Percentiles rank a stretch among this genome's conserved stretches.
These are phyloP conservation scores for Tipula lateralis DNA, from an alignment of 2,888 invertebrate species.

Conservation along the genomic window DNA sequence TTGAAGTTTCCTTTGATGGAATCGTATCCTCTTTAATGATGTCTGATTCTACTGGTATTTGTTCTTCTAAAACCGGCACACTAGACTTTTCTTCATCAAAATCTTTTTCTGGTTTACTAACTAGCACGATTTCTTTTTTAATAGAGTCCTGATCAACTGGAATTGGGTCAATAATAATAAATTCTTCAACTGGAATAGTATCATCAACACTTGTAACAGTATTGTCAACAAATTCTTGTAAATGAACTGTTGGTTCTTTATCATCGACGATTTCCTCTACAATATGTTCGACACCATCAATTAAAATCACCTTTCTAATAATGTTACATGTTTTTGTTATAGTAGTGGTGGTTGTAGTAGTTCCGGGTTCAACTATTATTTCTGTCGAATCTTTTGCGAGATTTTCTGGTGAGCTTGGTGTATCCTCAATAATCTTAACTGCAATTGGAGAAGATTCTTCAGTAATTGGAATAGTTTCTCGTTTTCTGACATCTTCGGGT, in stretches of 20 bases:
- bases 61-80: too few relatives aligned
- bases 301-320: slow-evolving; percentile 68
- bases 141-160: too few relatives aligned
- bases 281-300: slow-evolving; percentile 78
- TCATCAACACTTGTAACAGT: too few relatives aligned
- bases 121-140: too few relatives aligned
- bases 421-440: not conserved
- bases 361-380: not conserved
- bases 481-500: not conserved
- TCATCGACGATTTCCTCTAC: slow-evolving; percentile 77
- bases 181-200: too few relatives aligned
- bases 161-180: too few relatives aligned
- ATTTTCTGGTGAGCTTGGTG: not conserved
- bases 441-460: not conserved
- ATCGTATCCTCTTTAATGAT: too few relatives aligned
- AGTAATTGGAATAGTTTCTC: not conserved
- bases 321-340: slow-evolving; percentile 71
- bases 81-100: too few relatives aligned
- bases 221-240: not conserved
- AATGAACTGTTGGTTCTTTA: not conserved
- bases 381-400: not conserved
- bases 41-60: slow-evolving; percentile 61
- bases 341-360: slow-evolving; percentile 31
- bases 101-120: too few relatives aligned
- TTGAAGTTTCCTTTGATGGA: too few relatives aligned